A percentile compares a stretch with the other conserved stretches of the same genome.
These are phyloP conservation scores for Stegana nigrithorax DNA, from an alignment of 2,888 invertebrate species.

Conservation along the genomic window DNA sequence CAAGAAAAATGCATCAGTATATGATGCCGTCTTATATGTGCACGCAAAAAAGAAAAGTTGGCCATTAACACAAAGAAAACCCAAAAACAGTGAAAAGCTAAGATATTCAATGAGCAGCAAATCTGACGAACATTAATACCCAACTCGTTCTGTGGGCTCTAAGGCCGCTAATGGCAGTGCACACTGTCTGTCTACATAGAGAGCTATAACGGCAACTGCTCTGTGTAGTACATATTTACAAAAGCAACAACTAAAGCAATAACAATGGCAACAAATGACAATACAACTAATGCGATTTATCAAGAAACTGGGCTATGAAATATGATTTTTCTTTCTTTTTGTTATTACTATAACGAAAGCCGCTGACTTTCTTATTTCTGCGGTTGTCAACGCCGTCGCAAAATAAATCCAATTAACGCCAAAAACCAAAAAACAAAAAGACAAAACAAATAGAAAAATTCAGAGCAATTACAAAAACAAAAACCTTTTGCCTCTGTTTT, in stretches of 20 bases:
- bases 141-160: too few species aligned
- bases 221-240: neutral
- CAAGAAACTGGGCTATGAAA: conserved; percentile 13
- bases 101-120: conserved; percentile 37
- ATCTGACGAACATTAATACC: too few species aligned
- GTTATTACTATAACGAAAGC: neutral
- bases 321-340: neutral
- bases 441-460: neutral
- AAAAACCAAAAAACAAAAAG: neutral
- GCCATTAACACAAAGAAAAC: too few species aligned
- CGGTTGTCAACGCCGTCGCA: neutral
- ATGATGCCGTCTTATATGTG: too few species aligned
- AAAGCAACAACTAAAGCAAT: neutral
- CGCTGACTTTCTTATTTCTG: neutral
- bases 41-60: conserved; percentile 38
- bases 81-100: conserved; percentile 48
- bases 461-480: too few species aligned
- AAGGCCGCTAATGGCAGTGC: too few species aligned
- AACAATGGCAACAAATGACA: neutral
- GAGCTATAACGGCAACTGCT: neutral
- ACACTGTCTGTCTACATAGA: too few species aligned
- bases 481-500: too few species aligned
- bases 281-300: conserved; percentile 45
- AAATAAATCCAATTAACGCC: conserved; percentile 8
- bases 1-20: too few species aligned